phyloP scores from a whole-genome alignment of 2,888 invertebrate genomes.

The Ophioninae sp. region DNA sequence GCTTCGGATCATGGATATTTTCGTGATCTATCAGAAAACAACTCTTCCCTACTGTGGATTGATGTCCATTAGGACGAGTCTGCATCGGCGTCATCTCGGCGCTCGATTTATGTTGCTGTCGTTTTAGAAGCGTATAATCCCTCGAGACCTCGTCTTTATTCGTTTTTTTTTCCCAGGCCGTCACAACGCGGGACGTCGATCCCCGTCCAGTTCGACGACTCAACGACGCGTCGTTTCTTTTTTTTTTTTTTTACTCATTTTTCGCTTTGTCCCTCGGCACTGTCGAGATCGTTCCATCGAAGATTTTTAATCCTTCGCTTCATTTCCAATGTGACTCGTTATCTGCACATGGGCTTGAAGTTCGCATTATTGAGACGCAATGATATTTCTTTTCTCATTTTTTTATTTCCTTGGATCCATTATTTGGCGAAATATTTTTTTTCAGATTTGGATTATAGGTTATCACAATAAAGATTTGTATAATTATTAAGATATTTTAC shows the following conservation, averaged over 20 bases:
- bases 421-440: no score
- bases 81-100: constrained; percentile 51
- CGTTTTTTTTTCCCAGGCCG: constrained; percentile 16
- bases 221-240: constrained; percentile 47
- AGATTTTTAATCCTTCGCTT: not conserved
- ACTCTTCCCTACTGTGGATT: constrained; percentile 37
- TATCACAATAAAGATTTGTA: no score
- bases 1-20: constrained; percentile 20
- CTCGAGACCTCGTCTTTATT: constrained; percentile 8
- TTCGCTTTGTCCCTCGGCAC: constrained; percentile 34
- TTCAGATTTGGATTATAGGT: no score
- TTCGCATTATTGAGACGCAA: no score
- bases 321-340: constrained; percentile 29
- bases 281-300: constrained; percentile 14
- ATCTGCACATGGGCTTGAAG: not conserved
- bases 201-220: constrained; percentile 43
- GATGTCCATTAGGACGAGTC: constrained; percentile 56
- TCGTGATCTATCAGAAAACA: constrained; percentile 28
- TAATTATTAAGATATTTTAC: no score
- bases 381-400: no score
- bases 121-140: constrained; percentile 31
- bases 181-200: constrained; percentile 26
- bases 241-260: constrained; percentile 42
- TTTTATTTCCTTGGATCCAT: no score
- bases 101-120: constrained; percentile 31